Evolutionary conservation across 2,797 vertebrate species (phyloP), one percentile per base, ranked within the genome.

Genomic region (Neosilurus mollespiculum): DNA sequence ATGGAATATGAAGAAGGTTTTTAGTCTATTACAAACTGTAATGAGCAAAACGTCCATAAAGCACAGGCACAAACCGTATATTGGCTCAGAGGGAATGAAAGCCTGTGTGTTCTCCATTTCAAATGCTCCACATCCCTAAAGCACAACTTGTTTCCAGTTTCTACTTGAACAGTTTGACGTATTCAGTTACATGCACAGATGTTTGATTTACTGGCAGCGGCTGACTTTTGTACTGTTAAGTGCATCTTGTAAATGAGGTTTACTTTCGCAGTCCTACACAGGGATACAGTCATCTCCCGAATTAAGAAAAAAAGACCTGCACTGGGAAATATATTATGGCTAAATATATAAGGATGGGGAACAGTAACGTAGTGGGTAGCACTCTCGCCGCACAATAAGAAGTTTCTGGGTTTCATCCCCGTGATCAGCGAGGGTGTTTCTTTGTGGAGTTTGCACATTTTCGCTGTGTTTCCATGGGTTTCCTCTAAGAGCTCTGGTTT

Each of bases 121-220:
- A 59, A 75, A 22, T 22, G n/a, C 54, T 34, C 43, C 34, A 24
- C 22, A 7, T 65, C 64, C 81, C 34, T 56, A 15, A 77, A 78
- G 82, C 24, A 77, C 75, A 79, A 89, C 75, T 61, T 78, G 75
- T 78, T 78, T 62, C 75, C 75, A 70, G 43, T 80, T 86, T 84
- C 81, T 85, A 82, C 78, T 80, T 82, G 80, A 80, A 78, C 67
- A 30, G 30, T 67, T 80, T 80, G 81, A 37, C 54, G 76, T 80
- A 62, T 81, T 81, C 75, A 66, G 24, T 80, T 80, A 82, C 73
- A 37, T 16, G 10, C 56, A 61, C 76, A 82, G 87, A 86, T 80
- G 82, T 86, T 76, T 77, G 53, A 81, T 67, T 87, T 75, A 81
- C 85, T 59, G 64, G 22, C 67, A 67, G 62, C 1, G 14, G 49